Evolutionary conservation across 2,888 invertebrate genomes (phyloP).

Genomic region (Dryococelus australis): DNA sequence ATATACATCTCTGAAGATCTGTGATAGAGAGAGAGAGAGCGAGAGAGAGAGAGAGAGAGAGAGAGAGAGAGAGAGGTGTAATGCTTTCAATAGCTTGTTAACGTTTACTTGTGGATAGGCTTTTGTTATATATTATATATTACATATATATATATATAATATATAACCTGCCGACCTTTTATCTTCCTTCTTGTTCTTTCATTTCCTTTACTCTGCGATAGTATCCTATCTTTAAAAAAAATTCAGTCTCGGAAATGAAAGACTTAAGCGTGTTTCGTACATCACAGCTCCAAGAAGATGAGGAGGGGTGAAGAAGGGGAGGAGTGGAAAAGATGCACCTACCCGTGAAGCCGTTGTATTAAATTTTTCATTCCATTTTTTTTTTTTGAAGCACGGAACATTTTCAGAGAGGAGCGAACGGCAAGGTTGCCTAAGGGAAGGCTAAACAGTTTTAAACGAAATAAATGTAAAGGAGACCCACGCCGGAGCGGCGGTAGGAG

Average conservation of each 20-base stretch:
- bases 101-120: no score
- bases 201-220: neutral
- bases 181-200: neutral
- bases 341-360: neutral
- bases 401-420: constrained; percentile 4
- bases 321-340: constrained; percentile 3
- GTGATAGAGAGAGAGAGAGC: no score
- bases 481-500: neutral
- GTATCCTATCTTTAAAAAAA: neutral
- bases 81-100: no score
- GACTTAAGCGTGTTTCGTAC: constrained; percentile 16
- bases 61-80: no score
- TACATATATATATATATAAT: no score
- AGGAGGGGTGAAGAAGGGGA: no score
- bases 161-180: neutral
- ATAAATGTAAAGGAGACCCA: constrained; percentile 8
- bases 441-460: neutral
- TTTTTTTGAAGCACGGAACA: neutral
- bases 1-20: no score
- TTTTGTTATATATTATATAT: no score
- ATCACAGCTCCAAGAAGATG: neutral
- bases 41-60: no score
- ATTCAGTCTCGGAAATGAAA: constrained; percentile 19
- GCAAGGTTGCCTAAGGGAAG: neutral
- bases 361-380: constrained; percentile 28